A percentile compares a stretch with the other conserved stretches of the same genome.
These are phyloP conservation scores for Solea solea DNA, from an alignment of 2,113 vertebrate species.

Conservation along the genomic window DNA sequence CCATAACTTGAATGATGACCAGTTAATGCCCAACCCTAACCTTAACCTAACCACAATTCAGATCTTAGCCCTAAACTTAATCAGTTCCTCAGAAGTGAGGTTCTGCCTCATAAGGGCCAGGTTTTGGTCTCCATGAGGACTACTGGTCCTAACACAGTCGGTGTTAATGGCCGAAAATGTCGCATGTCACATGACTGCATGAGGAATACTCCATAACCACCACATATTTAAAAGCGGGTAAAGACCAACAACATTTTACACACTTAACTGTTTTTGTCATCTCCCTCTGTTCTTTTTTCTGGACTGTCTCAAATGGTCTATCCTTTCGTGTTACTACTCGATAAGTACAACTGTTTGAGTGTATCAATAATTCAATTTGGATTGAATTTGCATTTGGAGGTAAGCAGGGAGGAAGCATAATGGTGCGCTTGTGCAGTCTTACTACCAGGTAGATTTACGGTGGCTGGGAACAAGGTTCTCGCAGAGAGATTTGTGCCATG, in stretches of 20 bases:
- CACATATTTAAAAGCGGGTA: constrained; percentile 10
- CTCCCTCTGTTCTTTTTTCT: constrained; percentile 8
- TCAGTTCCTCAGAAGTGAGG: too few relatives aligned
- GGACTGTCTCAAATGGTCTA: neutral
- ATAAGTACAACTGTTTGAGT: constrained; percentile 17
- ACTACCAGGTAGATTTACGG: constrained; percentile 30
- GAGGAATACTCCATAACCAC: constrained; percentile 17
- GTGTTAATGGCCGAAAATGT: too few relatives aligned
- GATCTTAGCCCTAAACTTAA: too few relatives aligned
- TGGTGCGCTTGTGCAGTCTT: constrained; percentile 18
- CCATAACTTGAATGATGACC: too few relatives aligned
- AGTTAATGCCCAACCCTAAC: too few relatives aligned
- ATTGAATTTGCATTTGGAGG: constrained; percentile 11
- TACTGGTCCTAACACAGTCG: too few relatives aligned
- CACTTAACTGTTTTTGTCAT: constrained; percentile 6
- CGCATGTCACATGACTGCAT: too few relatives aligned
- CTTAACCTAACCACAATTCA: too few relatives aligned
- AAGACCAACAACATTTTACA: neutral
- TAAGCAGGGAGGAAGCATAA: neutral
- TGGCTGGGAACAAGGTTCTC: constrained; percentile 20
- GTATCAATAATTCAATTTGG: constrained; percentile 40
- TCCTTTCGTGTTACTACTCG: constrained; percentile 13
- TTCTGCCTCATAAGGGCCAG: too few relatives aligned
- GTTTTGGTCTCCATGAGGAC: too few relatives aligned
- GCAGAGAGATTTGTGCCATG: constrained; percentile 30